phyloP scores from a whole-genome alignment of 2,888 invertebrate genomes.

The Trichacis sp. region DNA sequence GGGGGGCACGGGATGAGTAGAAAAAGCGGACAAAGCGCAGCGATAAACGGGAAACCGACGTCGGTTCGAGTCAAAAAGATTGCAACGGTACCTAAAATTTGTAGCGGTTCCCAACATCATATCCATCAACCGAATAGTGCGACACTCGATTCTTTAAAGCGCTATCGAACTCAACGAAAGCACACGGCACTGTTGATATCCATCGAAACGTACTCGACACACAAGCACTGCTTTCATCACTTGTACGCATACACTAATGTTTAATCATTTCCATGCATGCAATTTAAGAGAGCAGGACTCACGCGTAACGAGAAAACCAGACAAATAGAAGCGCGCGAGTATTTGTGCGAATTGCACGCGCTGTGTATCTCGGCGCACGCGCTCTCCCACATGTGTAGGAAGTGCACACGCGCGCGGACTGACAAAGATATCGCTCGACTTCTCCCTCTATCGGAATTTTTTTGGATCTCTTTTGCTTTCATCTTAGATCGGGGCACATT shows the following conservation, averaged over 20 bases:
- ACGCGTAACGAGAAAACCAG: background rate
- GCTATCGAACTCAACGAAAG: background rate
- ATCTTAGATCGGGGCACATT: too few species aligned
- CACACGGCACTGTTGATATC: conserved; percentile 12
- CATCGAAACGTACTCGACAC: conserved; percentile 10
- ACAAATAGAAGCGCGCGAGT: background rate
- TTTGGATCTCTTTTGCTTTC: background rate
- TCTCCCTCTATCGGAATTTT: conserved; percentile 7
- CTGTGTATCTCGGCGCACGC: background rate
- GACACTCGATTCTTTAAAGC: background rate
- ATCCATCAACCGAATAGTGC: background rate
- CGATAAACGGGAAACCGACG: conserved; percentile 1
- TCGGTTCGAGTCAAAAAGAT: too few species aligned
- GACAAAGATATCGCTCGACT: conserved; percentile 1
- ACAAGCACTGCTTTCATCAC: background rate
- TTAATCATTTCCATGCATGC: conserved; percentile 6
- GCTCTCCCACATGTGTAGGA: background rate
- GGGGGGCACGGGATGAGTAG: background rate
- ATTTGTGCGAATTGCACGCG: too few species aligned
- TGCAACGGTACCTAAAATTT: conserved; percentile 1
- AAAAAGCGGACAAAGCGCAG: conserved; percentile 7
- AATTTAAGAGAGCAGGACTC: background rate
- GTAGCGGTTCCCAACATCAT: conserved; percentile 2
- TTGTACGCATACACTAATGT: conserved; percentile 1
- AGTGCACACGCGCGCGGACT: background rate